These are phyloP conservation scores for Chaenogobius annularis DNA, from an alignment of 2,113 vertebrate genomes.

Conservation along the genomic window DNA sequence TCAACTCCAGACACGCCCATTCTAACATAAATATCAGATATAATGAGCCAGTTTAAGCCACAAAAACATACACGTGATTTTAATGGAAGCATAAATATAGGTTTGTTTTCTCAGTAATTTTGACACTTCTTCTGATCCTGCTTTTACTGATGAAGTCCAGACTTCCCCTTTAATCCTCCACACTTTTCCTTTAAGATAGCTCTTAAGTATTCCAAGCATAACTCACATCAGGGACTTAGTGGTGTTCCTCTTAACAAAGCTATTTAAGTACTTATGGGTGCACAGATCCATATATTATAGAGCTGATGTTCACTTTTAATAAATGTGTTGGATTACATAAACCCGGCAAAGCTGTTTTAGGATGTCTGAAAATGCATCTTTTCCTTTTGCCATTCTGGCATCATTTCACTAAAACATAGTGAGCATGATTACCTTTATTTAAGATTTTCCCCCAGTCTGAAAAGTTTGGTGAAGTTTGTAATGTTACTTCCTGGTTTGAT, in stretches of 20 bases:
- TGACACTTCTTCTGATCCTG: slow-evolving; percentile 50
- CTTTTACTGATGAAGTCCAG: slow-evolving; percentile 62
- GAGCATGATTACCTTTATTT: too few species aligned
- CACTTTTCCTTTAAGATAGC: slow-evolving; percentile 42
- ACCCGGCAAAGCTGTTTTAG: neutral
- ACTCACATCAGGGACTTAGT: slow-evolving; percentile 23
- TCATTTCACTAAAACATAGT: too few species aligned
- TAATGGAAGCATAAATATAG: slow-evolving; percentile 43
- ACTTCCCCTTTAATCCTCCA: slow-evolving; percentile 50
- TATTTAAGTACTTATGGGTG: slow-evolving; percentile 24
- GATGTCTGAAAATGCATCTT: neutral
- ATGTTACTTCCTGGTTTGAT: too few species aligned
- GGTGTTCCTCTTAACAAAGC: slow-evolving; percentile 29
- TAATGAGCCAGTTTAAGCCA: slow-evolving; percentile 48
- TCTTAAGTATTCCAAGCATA: slow-evolving; percentile 46
- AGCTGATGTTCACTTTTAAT: slow-evolving; percentile 16
- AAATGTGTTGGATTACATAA: neutral
- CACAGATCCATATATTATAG: slow-evolving; percentile 2
- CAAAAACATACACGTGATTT: slow-evolving; percentile 48
- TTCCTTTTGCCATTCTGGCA: too few species aligned
- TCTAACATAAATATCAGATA: slow-evolving; percentile 29
- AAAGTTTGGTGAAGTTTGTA: too few species aligned
- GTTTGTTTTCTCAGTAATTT: slow-evolving; percentile 46
- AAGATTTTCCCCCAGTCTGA: too few species aligned
- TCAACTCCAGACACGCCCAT: slow-evolving; percentile 29